These are phyloP conservation scores for Centrocercus urophasianus DNA, from an alignment of 2,113 vertebrate species.

Conservation along the genomic window DNA sequence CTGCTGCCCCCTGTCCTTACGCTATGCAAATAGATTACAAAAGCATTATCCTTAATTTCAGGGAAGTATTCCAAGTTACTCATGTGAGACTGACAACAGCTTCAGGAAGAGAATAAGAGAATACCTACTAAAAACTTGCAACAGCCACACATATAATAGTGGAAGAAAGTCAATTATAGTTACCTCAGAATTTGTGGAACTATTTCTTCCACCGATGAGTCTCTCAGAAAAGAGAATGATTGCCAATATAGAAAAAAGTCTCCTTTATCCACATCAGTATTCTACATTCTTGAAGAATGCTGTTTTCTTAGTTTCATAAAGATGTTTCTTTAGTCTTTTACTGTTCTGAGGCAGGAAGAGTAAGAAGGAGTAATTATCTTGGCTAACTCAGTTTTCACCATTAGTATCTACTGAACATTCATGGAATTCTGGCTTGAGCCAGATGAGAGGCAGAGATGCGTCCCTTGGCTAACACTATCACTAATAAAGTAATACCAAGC, in stretches of 20 bases:
- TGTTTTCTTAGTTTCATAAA: neutral
- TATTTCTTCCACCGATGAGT: neutral
- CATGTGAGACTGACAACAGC: neutral
- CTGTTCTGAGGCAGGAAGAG: neutral
- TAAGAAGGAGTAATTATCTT: neutral
- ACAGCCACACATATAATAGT: neutral
- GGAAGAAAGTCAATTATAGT: fast-evolving
- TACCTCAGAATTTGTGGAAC: neutral
- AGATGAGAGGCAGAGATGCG: neutral
- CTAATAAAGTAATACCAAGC: neutral
- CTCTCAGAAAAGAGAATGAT: neutral
- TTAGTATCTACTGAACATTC: neutral
- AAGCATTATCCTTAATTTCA: neutral
- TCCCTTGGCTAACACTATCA: neutral
- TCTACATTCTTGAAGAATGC: neutral
- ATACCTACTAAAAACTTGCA: neutral
- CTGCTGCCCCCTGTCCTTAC: too few relatives aligned
- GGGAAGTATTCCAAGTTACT: neutral
- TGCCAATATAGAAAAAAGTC: fast-evolving
- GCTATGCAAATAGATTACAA: neutral
- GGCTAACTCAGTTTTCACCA: neutral
- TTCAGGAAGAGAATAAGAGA: neutral
- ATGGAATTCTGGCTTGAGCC: neutral
- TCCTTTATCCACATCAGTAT: neutral
- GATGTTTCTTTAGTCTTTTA: neutral